These are phyloP conservation scores for Cromileptes altivelis DNA, from an alignment of 2,113 vertebrate genomes.

Conservation along the genomic window DNA sequence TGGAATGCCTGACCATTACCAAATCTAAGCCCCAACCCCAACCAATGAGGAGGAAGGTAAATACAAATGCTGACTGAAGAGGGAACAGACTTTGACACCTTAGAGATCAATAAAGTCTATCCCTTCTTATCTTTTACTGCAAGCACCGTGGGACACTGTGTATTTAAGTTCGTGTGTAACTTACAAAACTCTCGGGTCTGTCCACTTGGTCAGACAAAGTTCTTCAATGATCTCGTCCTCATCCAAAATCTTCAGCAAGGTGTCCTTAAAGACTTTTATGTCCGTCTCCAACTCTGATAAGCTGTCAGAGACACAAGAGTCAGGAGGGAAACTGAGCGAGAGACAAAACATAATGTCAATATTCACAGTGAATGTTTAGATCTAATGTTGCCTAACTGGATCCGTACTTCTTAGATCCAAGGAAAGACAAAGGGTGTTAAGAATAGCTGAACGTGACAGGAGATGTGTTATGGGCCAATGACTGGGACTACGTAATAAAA, in stretches of 20 bases:
- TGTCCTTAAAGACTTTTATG: conserved; percentile 95
- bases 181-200: conserved; percentile 92
- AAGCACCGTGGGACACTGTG: not conserved
- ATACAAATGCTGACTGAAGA: not conserved
- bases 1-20: not conserved
- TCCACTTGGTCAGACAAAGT: conserved; percentile 95
- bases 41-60: not conserved
- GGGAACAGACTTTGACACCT: not conserved
- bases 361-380: not conserved
- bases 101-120: rapidly evolving
- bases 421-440: not conserved
- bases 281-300: conserved; percentile 98
- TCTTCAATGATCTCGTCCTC: conserved; percentile 96
- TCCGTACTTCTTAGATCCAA: not conserved
- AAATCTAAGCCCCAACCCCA: not conserved
- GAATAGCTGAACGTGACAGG: not conserved
- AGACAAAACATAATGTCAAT: not conserved
- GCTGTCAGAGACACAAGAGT: conserved; percentile 74
- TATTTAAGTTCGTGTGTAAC: conserved; percentile 62
- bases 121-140: not conserved
- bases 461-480: not conserved
- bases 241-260: conserved; percentile 94
- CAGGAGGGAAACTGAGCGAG: not conserved
- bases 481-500: not conserved
- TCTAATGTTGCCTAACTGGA: not conserved